Evolutionary conservation across 2,888 invertebrate species (phyloP).

Genomic region (Coelopa pilipes): DNA sequence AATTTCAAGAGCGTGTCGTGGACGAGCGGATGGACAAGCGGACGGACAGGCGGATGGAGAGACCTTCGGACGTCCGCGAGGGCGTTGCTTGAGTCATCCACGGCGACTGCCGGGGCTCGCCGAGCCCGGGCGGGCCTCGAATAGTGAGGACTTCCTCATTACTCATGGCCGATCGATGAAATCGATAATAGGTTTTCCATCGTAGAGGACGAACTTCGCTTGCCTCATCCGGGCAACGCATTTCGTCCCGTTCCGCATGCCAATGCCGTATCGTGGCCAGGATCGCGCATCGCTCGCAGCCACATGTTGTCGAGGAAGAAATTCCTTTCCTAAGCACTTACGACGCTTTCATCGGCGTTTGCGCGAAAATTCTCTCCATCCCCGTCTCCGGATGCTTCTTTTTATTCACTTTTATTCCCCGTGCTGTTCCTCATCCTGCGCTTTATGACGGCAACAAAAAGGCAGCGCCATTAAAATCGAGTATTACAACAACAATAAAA

Average conservation of each 20-base stretch:
- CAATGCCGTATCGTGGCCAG: no score
- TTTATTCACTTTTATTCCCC: no score
- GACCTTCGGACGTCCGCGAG: not conserved
- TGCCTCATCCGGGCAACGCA: no score
- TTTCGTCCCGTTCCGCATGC: no score
- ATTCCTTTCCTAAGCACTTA: no score
- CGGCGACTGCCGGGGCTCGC: not conserved
- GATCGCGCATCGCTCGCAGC: no score
- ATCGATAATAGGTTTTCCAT: not conserved
- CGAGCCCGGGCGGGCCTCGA: not conserved
- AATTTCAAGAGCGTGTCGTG: slow-evolving; percentile 9
- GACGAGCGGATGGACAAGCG: not conserved
- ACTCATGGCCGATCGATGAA: not conserved
- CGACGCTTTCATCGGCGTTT: no score
- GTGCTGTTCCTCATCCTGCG: no score
- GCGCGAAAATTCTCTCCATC: no score
- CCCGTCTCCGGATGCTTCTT: no score
- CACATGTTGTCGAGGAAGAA: no score
- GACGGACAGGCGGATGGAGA: not conserved
- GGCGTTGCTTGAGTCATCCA: not conserved
- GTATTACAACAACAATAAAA: not conserved
- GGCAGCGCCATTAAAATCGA: not conserved
- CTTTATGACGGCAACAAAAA: not conserved
- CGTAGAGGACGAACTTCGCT: no score
- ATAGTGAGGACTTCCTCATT: not conserved